These are phyloP conservation scores for Typhlomys cinereus DNA, from an alignment of 2,113 vertebrate species.

Conservation along the genomic window DNA sequence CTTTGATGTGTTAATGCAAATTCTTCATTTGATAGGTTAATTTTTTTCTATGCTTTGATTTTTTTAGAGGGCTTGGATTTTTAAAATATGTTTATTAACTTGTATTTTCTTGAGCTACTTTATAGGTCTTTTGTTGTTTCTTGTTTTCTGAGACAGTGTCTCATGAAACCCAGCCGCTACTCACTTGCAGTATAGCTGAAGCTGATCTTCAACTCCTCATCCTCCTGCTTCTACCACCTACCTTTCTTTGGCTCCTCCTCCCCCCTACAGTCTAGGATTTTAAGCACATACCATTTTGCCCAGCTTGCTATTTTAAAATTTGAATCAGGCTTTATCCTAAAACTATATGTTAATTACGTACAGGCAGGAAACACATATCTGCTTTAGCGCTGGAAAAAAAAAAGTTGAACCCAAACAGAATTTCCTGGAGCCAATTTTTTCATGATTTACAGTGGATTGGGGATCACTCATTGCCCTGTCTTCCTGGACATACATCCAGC, in stretches of 20 bases:
- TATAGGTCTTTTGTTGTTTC: not conserved
- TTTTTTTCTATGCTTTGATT: constrained; percentile 29
- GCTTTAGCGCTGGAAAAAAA: not conserved
- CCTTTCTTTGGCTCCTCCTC: too few species aligned
- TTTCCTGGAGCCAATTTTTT: not conserved
- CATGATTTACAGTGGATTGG: constrained; percentile 9
- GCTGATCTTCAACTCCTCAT: not conserved
- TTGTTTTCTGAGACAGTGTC: not conserved
- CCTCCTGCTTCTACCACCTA: not conserved
- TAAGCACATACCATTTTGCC: not conserved
- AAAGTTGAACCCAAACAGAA: not conserved
- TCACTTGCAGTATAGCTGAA: not conserved
- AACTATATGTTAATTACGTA: not conserved
- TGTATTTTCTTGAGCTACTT: constrained; percentile 8
- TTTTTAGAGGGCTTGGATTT: not conserved
- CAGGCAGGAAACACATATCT: not conserved
- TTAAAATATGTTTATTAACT: not conserved
- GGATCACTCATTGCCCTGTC: not conserved
- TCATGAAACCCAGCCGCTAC: not conserved
- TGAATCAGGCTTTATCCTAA: not conserved
- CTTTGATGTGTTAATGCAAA: not conserved
- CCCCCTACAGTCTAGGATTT: not conserved
- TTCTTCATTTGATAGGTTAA: not conserved
- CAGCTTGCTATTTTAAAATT: constrained; percentile 9
- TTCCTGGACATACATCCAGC: not conserved